Base-by-base conservation (phyloP, 2,888 invertebrate genomes). In the Bembecia ichneumoniformis region DNA sequence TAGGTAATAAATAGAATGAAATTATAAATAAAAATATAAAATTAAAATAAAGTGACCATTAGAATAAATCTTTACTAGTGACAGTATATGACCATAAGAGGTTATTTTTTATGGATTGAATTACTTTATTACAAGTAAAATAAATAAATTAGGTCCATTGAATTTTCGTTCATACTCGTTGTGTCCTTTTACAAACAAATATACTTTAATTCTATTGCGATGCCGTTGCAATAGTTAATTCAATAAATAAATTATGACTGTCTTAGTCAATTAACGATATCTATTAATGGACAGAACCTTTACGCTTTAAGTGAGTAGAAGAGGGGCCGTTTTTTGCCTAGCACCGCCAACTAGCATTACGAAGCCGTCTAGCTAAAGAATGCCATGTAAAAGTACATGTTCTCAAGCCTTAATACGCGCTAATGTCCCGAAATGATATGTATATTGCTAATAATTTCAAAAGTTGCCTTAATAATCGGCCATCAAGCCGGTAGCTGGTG, bases 401-500 rank as follows among this genome's bases (percentile, higher is more conserved):
- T 44, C 15, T 15, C 15, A 17, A 35, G 14, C 13, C 35, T 49
- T 68, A 62, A 63, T 55, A 55, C 34, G 52, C 55, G 53, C 56
- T 66, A 66, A 70, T 66, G 53, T 44, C 49, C 46, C 28, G 48
- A 62, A 74, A 74, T 68, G 53, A 62, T 69, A 74, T 71, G 69
- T 64, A 69, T 71, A 70, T 70, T 64, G 63, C 63, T 64, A 66
- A 70, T 71, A 68, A 71, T 73, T 70, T 65, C 50, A 60, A 59
- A 64, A 67, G 62, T 53, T 53, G 52, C 54, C 57, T 56, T 67
- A 68, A 70, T 71, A 58, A 62, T 58, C 58, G 51, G 51, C 56
- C 48, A 62, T 70, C 67, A 64, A 47, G 47, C 49, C 55, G 53
- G 59, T 54, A 60, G 60, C 56, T 46, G 35, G 62, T 62, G 64